Evolutionary conservation across 2,113 vertebrate species (phyloP).

Genomic region (Rhabdomys dilectus): DNA sequence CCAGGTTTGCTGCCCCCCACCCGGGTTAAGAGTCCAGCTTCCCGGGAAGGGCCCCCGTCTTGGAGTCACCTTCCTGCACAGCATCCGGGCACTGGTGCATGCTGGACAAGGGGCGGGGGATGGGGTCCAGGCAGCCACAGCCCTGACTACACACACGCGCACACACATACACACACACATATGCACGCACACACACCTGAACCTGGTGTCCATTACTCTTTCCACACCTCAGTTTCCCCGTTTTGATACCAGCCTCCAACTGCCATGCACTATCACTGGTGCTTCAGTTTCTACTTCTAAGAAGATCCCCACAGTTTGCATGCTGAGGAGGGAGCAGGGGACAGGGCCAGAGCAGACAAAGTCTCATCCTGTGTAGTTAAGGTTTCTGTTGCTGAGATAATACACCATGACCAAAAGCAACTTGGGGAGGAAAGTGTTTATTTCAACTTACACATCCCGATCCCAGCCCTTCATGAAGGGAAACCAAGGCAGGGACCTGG

Average conservation of each 20-base stretch:
- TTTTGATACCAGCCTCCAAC: not conserved
- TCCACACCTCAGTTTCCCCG: not conserved
- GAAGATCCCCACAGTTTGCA: no score
- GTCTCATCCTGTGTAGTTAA: not conserved
- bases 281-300: not conserved
- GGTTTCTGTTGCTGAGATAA: not conserved
- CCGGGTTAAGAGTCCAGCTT: slow-evolving; percentile 81
- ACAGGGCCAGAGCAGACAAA: not conserved
- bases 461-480: not conserved
- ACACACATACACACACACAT: no score
- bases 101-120: not conserved
- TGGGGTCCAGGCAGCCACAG: not conserved
- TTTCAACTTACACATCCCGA: not conserved
- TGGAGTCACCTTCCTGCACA: slow-evolving; percentile 59
- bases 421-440: not conserved
- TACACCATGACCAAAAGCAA: not conserved
- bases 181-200: no score
- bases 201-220: not conserved
- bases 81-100: slow-evolving; percentile 37
- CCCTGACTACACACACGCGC: not conserved
- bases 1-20: slow-evolving; percentile 17
- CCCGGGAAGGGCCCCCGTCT: slow-evolving; percentile 61
- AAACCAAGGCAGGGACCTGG: not conserved
- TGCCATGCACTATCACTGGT: no score
- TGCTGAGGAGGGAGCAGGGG: not conserved